Base-by-base conservation (phyloP, 2,113 vertebrate genomes). In the Eudyptes chrysolophus region DNA sequence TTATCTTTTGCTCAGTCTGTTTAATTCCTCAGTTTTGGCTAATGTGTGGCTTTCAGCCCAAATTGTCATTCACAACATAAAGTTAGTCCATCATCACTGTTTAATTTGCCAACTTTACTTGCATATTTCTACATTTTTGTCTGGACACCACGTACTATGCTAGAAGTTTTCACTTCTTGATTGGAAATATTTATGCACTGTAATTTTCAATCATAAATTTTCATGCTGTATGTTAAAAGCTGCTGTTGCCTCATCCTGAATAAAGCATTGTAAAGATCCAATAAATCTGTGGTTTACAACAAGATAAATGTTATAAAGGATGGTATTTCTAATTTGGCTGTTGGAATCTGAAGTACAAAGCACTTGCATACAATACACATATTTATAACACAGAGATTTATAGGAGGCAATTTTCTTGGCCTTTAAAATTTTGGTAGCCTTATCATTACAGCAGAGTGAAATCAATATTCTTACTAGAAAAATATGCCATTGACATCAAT, bases 381-480 rank as follows among this genome's bases (percentile, higher is more conserved):
- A 78, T 87, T 72, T 64, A 54, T 40, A 89, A 64, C 38, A 74
- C 15, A 16, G 2, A 79, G 60, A 90, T 80, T 57, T 94, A 58
- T 32, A 66, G 11, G 6, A 42, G 62, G 32, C 29, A 51, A 11
- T 97, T 78, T 95, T 64, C 38, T 77, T 46, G 7, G 32, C n/a
- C 85, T 84, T 81, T 81, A 76, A 90, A 84, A 68, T 81, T 87
- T 81, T 77, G 42, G 38, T 60, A 66, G 29, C 30, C 24, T 69
- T 87, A 61, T 58, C 24, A 86, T 80, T 92, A 69, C 22, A 77
- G 9, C 27, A 72, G 44, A 62, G 16, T 46, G 16, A 84, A 93
- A 97, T 94, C 71, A 84, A 75, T 94, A 89, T 51, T 83, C 21
- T 70, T 75, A 78, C 68, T 90, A 77, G 71, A 92, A 95, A 95